phyloP scores from a whole-genome alignment of 2,888 invertebrate species.

The Lepidocyrtinus sp. region DNA sequence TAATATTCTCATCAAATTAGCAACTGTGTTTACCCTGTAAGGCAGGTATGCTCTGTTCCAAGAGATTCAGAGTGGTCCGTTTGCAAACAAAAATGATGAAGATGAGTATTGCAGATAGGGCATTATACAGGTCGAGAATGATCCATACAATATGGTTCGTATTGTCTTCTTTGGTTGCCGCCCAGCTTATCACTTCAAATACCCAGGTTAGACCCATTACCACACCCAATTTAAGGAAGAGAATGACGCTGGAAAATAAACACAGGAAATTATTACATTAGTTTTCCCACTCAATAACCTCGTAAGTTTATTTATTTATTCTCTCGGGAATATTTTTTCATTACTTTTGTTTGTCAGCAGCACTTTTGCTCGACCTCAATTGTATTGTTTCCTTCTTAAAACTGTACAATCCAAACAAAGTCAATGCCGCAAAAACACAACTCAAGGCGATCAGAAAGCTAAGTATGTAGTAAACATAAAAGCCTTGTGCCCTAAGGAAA shows the following conservation, averaged over 20 bases:
- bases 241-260: constrained; percentile 23
- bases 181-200: constrained; percentile 54
- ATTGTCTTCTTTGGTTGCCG: constrained; percentile 31
- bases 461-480: constrained; percentile 48
- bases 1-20: background rate
- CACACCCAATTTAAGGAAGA: constrained; percentile 45
- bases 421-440: constrained; percentile 20
- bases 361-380: constrained; percentile 38
- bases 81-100: constrained; percentile 52
- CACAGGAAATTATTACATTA: too few species aligned
- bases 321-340: too few species aligned
- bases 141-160: constrained; percentile 30
- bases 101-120: constrained; percentile 45
- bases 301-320: too few species aligned
- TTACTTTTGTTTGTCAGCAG: constrained; percentile 39
- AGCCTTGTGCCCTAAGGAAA: constrained; percentile 38
- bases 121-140: constrained; percentile 44
- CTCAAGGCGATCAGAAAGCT: constrained; percentile 21
- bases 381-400: constrained; percentile 37
- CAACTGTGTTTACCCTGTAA: constrained; percentile 25
- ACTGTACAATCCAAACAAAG: constrained; percentile 19
- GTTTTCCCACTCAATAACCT: too few species aligned
- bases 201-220: constrained; percentile 47
- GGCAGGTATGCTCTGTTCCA: constrained; percentile 21
- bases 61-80: constrained; percentile 16